These are phyloP conservation scores for Gryon sp. DNA, from an alignment of 1,140 invertebrate species.

Conservation along the genomic window DNA sequence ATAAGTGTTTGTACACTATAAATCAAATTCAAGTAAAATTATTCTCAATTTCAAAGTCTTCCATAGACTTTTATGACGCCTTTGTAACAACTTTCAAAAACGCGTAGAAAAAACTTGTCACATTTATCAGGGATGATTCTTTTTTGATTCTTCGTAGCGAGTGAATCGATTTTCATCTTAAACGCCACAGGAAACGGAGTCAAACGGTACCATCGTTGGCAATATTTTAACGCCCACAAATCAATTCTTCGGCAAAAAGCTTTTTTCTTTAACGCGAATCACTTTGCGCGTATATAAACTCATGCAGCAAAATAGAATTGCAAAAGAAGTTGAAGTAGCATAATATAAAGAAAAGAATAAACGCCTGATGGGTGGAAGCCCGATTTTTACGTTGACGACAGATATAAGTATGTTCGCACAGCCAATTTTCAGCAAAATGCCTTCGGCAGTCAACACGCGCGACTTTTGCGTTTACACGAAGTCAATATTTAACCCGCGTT, in stretches of 20 bases:
- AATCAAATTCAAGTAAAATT: neutral
- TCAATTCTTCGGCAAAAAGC: conserved; percentile 42
- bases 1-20: too few relatives aligned
- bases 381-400: conserved; percentile 9
- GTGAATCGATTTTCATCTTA: conserved; percentile 8
- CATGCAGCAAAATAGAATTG: conserved; percentile 5
- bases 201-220: conserved; percentile 1
- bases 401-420: conserved; percentile 41
- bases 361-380: neutral
- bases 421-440: conserved; percentile 56
- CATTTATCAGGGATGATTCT: conserved; percentile 20
- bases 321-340: neutral
- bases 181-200: neutral
- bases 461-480: conserved; percentile 65
- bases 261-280: conserved; percentile 3
- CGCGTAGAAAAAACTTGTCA: neutral
- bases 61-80: neutral
- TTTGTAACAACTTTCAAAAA: conserved; percentile 16
- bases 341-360: conserved; percentile 9
- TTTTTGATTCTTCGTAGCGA: conserved; percentile 1
- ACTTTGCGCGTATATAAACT: conserved; percentile 11
- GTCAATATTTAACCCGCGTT: conserved; percentile 70
- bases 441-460: conserved; percentile 45
- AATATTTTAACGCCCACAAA: conserved; percentile 32
- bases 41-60: neutral